Percentiles rank a stretch among this genome's conserved stretches.
Conservation (phyloP, 2,888 invertebrate species). For the Sarcophaga caerulescens region DNA sequence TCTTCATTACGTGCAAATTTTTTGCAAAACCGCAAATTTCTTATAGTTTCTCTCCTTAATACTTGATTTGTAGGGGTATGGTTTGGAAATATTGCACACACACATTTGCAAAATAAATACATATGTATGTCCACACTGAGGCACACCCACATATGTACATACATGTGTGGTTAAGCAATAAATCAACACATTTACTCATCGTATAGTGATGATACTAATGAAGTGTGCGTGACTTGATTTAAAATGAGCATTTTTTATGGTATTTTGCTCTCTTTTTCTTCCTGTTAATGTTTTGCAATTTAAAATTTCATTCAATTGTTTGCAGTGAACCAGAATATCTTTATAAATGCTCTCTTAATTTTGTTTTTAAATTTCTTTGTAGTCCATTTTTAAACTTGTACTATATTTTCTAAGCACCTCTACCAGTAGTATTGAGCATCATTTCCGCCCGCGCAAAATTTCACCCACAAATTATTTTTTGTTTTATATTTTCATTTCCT, state of each 20-base stretch:
- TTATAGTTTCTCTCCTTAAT: neutral
- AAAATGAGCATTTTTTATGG: slow-evolving; percentile 37
- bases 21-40: slow-evolving; percentile 62
- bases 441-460: no score
- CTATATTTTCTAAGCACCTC: no score
- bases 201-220: slow-evolving; percentile 68
- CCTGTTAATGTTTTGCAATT: neutral
- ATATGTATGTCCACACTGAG: neutral
- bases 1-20: slow-evolving; percentile 69
- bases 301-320: no score
- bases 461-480: neutral
- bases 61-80: neutral
- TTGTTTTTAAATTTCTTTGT: no score
- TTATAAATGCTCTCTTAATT: no score
- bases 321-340: no score
- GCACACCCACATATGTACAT: neutral
- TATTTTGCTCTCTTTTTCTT: neutral
- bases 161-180: neutral
- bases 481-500: slow-evolving; percentile 1
- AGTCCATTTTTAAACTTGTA: no score
- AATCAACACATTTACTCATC: slow-evolving; percentile 65
- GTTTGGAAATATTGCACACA: neutral
- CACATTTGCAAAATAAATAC: neutral
- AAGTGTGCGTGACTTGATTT: slow-evolving; percentile 68
- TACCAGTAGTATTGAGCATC: no score